Conservation (phyloP, 2,888 invertebrate species). For the Xestia xanthographa region DNA sequence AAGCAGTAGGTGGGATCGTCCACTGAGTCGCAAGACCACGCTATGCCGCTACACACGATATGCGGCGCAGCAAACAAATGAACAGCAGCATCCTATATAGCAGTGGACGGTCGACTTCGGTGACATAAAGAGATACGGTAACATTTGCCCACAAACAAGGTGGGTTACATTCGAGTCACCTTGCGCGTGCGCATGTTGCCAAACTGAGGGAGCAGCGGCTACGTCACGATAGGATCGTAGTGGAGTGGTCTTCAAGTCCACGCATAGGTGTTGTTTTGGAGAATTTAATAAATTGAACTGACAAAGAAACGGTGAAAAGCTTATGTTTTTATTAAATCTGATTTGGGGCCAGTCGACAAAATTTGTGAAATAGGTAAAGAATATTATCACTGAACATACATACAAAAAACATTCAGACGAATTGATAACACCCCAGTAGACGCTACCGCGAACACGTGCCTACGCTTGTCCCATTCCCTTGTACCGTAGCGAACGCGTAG, state of each 20-base stretch:
- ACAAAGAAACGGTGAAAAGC: background rate
- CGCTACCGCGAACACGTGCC: too few relatives aligned
- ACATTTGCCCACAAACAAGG: constrained; percentile 21
- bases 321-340: too few relatives aligned
- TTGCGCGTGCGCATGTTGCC: constrained; percentile 10
- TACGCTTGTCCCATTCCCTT: background rate
- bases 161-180: constrained; percentile 23
- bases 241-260: background rate
- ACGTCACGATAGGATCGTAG: background rate
- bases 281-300: background rate
- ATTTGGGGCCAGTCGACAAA: too few relatives aligned
- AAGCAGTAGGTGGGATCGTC: background rate
- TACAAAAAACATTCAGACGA: too few relatives aligned
- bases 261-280: background rate
- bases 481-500: constrained; percentile 16
- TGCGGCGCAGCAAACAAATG: too few relatives aligned
- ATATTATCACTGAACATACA: too few relatives aligned
- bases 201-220: background rate
- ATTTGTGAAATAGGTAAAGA: too few relatives aligned
- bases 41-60: too few relatives aligned
- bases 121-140: background rate
- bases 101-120: background rate
- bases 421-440: too few relatives aligned
- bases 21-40: too few relatives aligned
- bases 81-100: background rate